These are phyloP conservation scores for Crax fasciolata DNA, from an alignment of 2,797 vertebrate genomes.

Conservation along the genomic window DNA sequence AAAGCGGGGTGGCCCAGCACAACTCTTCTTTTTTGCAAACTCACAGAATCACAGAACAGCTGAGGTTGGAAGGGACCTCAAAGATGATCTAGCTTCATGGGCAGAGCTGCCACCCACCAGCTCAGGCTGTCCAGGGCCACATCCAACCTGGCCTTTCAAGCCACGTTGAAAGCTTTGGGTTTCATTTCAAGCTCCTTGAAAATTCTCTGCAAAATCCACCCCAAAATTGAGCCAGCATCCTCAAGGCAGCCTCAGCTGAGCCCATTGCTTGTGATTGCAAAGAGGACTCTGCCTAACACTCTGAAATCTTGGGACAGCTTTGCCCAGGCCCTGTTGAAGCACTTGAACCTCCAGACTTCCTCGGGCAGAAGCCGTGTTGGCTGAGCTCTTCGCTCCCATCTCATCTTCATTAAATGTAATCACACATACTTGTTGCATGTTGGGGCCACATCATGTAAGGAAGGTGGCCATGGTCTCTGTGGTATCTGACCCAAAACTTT, in stretches of 20 bases:
- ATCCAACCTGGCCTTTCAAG: no score
- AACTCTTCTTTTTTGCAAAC: neutral
- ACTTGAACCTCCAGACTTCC: fast-evolving
- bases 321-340: neutral
- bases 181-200: neutral
- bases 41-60: no score
- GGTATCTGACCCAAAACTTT: neutral
- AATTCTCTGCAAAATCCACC: neutral
- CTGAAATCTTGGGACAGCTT: neutral
- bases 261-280: neutral
- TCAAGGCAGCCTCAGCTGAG: neutral
- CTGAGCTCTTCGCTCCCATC: neutral
- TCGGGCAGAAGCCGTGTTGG: neutral
- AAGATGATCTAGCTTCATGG: no score
- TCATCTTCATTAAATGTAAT: neutral
- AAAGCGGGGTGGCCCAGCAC: neutral
- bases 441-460: neutral
- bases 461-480: neutral
- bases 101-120: no score
- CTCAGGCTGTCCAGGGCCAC: no score
- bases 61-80: no score
- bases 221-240: neutral
- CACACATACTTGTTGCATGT: neutral
- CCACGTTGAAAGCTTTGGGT: no score
- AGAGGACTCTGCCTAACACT: neutral